Conservation (phyloP, 2,797 vertebrate genomes). For the Platalea minor region DNA sequence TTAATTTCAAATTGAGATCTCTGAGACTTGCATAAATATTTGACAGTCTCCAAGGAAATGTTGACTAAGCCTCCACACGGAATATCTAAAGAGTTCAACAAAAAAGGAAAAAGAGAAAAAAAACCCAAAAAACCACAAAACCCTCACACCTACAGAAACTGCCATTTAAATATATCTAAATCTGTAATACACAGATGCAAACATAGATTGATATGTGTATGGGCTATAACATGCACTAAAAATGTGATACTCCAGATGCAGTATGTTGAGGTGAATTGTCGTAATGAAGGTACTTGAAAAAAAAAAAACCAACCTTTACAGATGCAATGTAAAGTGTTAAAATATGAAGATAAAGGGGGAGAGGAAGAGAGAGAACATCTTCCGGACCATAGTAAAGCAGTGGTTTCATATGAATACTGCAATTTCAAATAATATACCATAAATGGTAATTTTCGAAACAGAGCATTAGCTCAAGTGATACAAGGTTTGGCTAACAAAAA, state of each 20-base stretch:
- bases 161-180: not conserved
- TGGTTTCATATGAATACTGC: not conserved
- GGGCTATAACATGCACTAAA: not conserved
- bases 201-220: not conserved
- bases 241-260: not conserved
- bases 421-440: not conserved
- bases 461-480: not conserved
- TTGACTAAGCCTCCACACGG: conserved; percentile 42
- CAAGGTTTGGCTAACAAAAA: not conserved
- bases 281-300: not conserved
- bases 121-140: not conserved
- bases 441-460: not conserved
- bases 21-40: conserved; percentile 66
- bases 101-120: not conserved
- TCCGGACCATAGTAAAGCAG: not conserved
- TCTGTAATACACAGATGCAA: not conserved
- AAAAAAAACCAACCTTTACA: not conserved
- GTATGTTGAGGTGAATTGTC: not conserved
- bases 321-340: not conserved
- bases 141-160: conserved; percentile 18
- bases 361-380: not conserved
- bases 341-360: not conserved
- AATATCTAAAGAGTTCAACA: conserved; percentile 34
- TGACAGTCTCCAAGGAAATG: conserved; percentile 67
- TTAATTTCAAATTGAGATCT: conserved; percentile 70